These are phyloP conservation scores for Drosophila nr. fundita DNA, from an alignment of 2,888 invertebrate genomes.

Conservation along the genomic window DNA sequence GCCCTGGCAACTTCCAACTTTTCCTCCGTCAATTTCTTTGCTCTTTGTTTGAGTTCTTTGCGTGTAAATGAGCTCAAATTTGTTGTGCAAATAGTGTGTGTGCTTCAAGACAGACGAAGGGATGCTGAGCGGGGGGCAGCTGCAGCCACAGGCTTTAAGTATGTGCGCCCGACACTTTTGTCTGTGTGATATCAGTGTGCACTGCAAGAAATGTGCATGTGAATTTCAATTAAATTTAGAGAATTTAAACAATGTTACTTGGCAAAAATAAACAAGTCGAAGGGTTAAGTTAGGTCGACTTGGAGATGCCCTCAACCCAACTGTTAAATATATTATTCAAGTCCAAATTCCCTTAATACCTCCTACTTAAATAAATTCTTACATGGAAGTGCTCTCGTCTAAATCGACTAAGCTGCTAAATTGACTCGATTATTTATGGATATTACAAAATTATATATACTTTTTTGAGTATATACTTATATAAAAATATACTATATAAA, in stretches of 20 bases:
- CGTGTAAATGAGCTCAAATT: constrained; percentile 78
- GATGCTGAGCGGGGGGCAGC: background rate
- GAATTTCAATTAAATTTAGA: background rate
- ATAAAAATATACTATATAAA: too few species aligned
- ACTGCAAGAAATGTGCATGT: constrained; percentile 14
- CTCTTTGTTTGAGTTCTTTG: constrained; percentile 45
- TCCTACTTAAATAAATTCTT: background rate
- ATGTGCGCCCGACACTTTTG: constrained; percentile 10
- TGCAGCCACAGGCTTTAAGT: background rate
- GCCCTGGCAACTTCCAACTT: constrained; percentile 38
- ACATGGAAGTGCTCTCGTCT: background rate
- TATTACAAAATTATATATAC: too few species aligned
- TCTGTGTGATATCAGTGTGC: constrained; percentile 3
- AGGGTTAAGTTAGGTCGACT: background rate
- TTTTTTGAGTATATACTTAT: too few species aligned
- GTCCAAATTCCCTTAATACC: background rate
- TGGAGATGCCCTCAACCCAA: background rate
- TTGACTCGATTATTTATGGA: too few species aligned
- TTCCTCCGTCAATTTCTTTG: constrained; percentile 21
- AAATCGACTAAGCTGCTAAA: background rate
- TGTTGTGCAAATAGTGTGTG: constrained; percentile 66
- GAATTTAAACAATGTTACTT: background rate
- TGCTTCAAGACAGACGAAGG: constrained; percentile 21
- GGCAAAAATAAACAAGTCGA: background rate
- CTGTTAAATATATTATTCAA: background rate